A percentile compares a stretch with the other conserved stretches of the same genome.
Evolutionary conservation across 2,113 vertebrate genomes (phyloP).

Genomic region (Melanocharis versteri): DNA sequence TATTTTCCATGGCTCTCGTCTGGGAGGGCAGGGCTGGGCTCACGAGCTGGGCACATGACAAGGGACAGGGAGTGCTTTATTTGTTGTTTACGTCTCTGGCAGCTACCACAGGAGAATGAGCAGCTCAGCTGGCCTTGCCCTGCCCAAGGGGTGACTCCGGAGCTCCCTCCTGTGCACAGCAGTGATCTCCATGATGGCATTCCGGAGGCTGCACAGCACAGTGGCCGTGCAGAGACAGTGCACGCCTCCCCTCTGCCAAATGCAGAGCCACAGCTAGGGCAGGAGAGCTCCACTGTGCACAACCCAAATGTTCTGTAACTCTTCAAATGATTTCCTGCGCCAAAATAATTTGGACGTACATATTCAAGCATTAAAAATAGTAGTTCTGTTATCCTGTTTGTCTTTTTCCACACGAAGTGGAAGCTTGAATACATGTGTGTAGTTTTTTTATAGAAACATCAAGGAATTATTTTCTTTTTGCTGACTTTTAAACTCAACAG

Average conservation of each 20-base stretch:
- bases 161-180: neutral
- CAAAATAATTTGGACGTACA: neutral
- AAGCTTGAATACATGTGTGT: neutral
- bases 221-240: fast-evolving
- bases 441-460: neutral
- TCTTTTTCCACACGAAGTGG: neutral
- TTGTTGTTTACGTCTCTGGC: neutral
- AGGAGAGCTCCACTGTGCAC: neutral
- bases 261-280: neutral
- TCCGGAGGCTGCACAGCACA: neutral
- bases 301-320: neutral
- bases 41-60: neutral
- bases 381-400: neutral
- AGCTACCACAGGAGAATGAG: neutral
- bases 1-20: neutral
- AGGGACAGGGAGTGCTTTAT: neutral
- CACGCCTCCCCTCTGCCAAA: neutral
- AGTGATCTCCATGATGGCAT: fast-evolving
- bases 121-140: neutral
- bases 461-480: neutral
- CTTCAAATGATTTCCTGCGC: neutral
- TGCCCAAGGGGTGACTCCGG: neutral
- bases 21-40: neutral
- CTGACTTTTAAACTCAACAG: neutral
- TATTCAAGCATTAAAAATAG: neutral